These are phyloP conservation scores for Bacillus rossius DNA, from an alignment of 1,140 invertebrate genomes.

Conservation along the genomic window DNA sequence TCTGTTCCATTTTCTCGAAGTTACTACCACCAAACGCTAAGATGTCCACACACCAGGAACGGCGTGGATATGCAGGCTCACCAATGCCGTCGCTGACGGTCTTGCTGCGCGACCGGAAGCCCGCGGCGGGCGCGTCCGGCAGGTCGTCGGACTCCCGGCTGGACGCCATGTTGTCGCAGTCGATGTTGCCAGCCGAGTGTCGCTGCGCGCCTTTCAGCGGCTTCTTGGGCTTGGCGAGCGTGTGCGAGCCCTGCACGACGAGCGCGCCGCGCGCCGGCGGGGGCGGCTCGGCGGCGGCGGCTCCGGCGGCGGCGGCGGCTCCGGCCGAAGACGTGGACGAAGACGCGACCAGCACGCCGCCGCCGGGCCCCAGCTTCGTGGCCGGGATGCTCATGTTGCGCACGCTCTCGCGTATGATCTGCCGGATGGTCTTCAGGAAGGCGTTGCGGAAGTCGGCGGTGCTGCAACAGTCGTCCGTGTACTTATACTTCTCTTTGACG, in stretches of 20 bases:
- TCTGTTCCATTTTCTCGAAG: too few species aligned
- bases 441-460: conserved; percentile 93
- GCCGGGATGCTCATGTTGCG: conserved; percentile 91
- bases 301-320: not conserved
- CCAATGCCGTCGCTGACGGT: conserved; percentile 78
- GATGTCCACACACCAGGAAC: too few species aligned
- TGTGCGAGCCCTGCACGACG: conserved; percentile 54
- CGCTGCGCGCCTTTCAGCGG: conserved; percentile 71
- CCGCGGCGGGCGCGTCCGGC: conserved; percentile 32
- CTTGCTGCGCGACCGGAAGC: conserved; percentile 81
- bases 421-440: conserved; percentile 92
- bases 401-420: conserved; percentile 93
- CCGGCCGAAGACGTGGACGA: not conserved
- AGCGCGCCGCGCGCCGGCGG: conserved; percentile 13
- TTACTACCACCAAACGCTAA: too few species aligned
- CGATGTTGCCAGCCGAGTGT: conserved; percentile 84
- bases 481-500: too few species aligned
- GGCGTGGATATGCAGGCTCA: too few species aligned
- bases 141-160: conserved; percentile 41
- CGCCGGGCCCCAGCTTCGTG: conserved; percentile 52
- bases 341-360: not conserved
- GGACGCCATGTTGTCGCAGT: conserved; percentile 67
- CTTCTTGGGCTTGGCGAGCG: conserved; percentile 63
- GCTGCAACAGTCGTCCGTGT: conserved; percentile 46
- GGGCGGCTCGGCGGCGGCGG: not conserved